Conservation (phyloP, 2,888 invertebrate species). For the Willowsia nigromaculata region DNA sequence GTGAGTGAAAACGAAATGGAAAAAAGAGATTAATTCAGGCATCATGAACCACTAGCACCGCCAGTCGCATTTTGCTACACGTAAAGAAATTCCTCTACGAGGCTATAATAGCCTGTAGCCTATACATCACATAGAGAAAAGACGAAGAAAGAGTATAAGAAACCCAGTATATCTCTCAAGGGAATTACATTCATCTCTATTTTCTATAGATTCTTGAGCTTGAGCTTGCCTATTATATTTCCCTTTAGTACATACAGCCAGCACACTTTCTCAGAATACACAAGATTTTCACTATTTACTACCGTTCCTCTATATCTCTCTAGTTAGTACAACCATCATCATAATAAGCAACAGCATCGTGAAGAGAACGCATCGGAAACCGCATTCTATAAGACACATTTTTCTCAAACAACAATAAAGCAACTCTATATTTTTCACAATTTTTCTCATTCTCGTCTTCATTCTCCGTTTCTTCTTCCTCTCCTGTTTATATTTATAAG, state of each 20-base stretch:
- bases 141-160: neutral
- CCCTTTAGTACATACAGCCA: neutral
- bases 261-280: conserved; percentile 8
- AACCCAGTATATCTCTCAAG: conserved; percentile 69
- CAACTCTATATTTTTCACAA: conserved; percentile 40
- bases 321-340: conserved; percentile 34
- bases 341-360: conserved; percentile 9
- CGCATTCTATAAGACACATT: conserved; percentile 62
- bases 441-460: conserved; percentile 16
- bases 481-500: conserved; percentile 41
- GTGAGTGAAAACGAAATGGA: conserved; percentile 75
- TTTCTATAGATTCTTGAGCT: conserved; percentile 67
- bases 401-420: conserved; percentile 66
- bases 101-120: neutral
- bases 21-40: conserved; percentile 78
- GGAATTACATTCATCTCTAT: conserved; percentile 77
- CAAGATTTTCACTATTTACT: conserved; percentile 33
- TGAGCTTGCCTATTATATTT: conserved; percentile 69
- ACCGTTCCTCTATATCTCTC: neutral
- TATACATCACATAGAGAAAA: neutral
- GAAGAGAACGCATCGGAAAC: conserved; percentile 59
- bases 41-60: conserved; percentile 76
- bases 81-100: neutral
- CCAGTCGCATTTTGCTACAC: conserved; percentile 35
- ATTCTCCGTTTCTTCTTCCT: conserved; percentile 18